These are phyloP conservation scores for Alaudala cheleensis DNA, from an alignment of 2,113 vertebrate genomes.

Conservation along the genomic window DNA sequence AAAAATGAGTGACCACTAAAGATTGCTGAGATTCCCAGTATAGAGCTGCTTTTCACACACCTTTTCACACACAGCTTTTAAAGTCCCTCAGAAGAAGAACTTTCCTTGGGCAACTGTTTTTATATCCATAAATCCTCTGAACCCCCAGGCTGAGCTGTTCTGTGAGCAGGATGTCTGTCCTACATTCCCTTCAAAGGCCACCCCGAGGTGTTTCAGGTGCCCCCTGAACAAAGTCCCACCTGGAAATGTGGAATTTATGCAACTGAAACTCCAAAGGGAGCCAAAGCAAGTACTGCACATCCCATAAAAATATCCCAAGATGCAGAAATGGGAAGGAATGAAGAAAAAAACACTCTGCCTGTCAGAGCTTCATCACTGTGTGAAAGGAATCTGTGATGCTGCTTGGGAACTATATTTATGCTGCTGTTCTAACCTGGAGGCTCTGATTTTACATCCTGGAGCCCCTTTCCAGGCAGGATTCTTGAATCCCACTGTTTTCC, in stretches of 20 bases:
- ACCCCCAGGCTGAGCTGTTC: neutral
- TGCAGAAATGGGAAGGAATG: neutral
- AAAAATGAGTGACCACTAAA: neutral
- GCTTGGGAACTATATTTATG: neutral
- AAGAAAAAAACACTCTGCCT: neutral
- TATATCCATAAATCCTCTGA: neutral
- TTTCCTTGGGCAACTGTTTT: neutral
- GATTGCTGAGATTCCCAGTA: neutral
- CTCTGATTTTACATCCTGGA: neutral
- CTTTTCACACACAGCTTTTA: neutral
- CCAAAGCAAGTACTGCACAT: neutral
- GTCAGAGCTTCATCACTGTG: neutral
- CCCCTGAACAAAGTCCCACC: neutral
- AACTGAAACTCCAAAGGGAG: neutral
- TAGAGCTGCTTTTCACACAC: neutral
- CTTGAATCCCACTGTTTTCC: neutral
- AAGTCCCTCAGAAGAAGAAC: neutral
- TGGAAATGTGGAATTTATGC: neutral
- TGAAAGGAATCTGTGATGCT: conserved; percentile 8
- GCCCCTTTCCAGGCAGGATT: neutral
- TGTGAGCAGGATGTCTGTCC: neutral
- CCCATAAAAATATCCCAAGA: neutral
- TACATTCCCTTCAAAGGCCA: neutral
- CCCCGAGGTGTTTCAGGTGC: neutral
- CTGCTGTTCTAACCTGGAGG: neutral